Percentiles rank a stretch among this genome's conserved stretches.
Evolutionary conservation across 2,797 vertebrate species (phyloP).

Genomic region (Fundulus diaphanus): DNA sequence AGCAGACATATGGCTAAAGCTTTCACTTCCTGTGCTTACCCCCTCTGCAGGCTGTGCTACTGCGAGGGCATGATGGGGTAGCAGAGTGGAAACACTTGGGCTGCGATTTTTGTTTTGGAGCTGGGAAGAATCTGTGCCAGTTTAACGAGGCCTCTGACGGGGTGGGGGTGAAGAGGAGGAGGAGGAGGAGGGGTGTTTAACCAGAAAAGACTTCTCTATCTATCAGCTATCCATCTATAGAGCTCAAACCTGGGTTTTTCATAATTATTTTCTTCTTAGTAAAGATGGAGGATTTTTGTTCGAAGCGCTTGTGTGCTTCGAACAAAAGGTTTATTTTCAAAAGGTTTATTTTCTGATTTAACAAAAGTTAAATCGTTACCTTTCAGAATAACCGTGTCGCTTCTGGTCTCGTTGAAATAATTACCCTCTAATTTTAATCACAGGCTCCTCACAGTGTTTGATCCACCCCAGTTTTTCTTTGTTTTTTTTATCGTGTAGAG

Average conservation of each 20-base stretch:
- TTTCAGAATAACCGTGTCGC: not conserved
- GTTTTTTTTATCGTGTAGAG: constrained; percentile 44
- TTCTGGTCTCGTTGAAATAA: constrained; percentile 32
- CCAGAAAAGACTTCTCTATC: constrained; percentile 47
- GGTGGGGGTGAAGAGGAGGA: constrained; percentile 33
- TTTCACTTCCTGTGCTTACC: constrained; percentile 5
- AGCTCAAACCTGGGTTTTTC: constrained; percentile 4
- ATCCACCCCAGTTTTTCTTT: constrained; percentile 55
- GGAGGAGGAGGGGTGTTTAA: constrained; percentile 49
- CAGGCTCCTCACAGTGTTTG: constrained; percentile 22
- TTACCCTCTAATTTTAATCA: constrained; percentile 24
- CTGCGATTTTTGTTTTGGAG: constrained; percentile 70
- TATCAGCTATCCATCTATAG: constrained; percentile 19
- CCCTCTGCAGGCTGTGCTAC: constrained; percentile 46
- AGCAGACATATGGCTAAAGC: constrained; percentile 13
- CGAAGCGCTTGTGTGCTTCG: too few relatives aligned
- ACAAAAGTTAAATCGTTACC: not conserved
- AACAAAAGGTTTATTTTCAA: too few relatives aligned
- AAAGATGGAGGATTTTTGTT: not conserved
- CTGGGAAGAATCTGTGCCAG: constrained; percentile 69
- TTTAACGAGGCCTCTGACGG: constrained; percentile 68
- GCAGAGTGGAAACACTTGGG: constrained; percentile 77
- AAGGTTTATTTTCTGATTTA: not conserved
- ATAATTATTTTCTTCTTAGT: not conserved
- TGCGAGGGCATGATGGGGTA: constrained; percentile 64